Evolutionary conservation across 1,140 invertebrate genomes (phyloP), one percentile per base, ranked within the genome.

Genomic region (Thalassaphorura encarpata): DNA sequence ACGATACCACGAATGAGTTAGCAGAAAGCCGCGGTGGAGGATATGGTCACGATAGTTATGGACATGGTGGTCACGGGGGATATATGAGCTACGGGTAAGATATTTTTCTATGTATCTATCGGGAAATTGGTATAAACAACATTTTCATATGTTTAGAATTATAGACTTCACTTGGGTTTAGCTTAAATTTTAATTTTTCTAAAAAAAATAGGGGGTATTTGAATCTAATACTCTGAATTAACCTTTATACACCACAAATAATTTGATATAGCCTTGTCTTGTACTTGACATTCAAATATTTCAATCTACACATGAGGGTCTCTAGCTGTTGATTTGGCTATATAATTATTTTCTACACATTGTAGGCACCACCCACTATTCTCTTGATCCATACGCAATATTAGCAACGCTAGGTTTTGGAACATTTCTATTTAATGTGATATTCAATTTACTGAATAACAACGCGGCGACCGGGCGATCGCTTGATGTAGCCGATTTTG

Each of bases 361-460:
- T n/a, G n/a, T n/a, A n/a, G n/a, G n/a, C n/a, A n/a, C n/a, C n/a
- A n/a, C n/a, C n/a, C n/a, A n/a, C n/a, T 59, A 64, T 53, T 67
- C 66, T 50, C 57, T 67, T 52, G 66, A 67, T 48, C 66, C 66
- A 23, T 67, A 67, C 52, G 66, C 65, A 4, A 66, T 67, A 42
- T 54, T 67, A 47, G 66, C 64, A 19, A 64, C 66, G n/a, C 53
- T 67, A 13, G 66, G 66, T 1, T 66, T 67, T 40, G 66, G 66
- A 28, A 62, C 64, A 19, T 67, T 67, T 46, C 57, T 67, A 18
- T 67, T 67, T 62, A 67, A 66, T 54, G 65, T 67, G 19, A 66
- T 67, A 52, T 67, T 65, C 58, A 66, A 67, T 57, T 54, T 67
- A 16, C 58, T 67, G 18, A 64, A 67, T 52, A 63, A 63, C 43